Base-by-base conservation (phyloP, 92 coral and sea anemone species). In the Zoanthus gigantus region DNA sequence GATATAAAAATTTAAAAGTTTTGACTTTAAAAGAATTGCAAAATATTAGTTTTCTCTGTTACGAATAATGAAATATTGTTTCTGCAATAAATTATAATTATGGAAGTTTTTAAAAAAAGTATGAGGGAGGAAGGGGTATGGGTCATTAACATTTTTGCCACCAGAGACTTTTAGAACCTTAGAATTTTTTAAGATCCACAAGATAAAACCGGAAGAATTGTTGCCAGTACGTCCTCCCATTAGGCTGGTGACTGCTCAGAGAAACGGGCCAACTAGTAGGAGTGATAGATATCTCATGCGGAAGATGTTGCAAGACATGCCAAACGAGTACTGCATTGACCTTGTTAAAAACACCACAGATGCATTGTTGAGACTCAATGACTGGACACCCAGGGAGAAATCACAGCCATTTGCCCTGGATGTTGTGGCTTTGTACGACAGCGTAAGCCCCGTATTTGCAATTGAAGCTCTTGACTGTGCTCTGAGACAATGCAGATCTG, bases 211-310 rank as follows among this genome's bases (percentile, higher is more conserved):
- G 4, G 54, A 50, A 6, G 54, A 50, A 0, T 6, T 50, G 0
- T 10, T 50, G 9, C 54, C 54, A 0, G 54, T 50, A 0, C 9
- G 54, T 15, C 76, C 76, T 1, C 52, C 76, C 10, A 32, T 32
- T 32, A 71, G 76, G 76, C 4, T 50, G 54, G 54, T 10, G 3
- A 50, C 54, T 50, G 54, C 54, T 5, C 54, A 50, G 54, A 50
- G 30, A 8, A 77, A 77, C n/a, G 67, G 82, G 14, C 82, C 61
- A 47, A 77, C 82, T 6, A 77, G 82, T 30, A 77, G 82, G 46
- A 77, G 82, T 30, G 82, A 77, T n/a, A 77, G 48, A 57, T 77
- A 77, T 57, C 82, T 77, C 7, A 77, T 77, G 63, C 44, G 37
- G 0, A 77, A 77, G 67, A 34, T 34, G 3, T 34, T 34, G 42